A percentile compares a stretch with the other conserved stretches of the same genome.
Conservation (phyloP, 2,797 vertebrate species). For the Distichodus sexfasciatus region DNA sequence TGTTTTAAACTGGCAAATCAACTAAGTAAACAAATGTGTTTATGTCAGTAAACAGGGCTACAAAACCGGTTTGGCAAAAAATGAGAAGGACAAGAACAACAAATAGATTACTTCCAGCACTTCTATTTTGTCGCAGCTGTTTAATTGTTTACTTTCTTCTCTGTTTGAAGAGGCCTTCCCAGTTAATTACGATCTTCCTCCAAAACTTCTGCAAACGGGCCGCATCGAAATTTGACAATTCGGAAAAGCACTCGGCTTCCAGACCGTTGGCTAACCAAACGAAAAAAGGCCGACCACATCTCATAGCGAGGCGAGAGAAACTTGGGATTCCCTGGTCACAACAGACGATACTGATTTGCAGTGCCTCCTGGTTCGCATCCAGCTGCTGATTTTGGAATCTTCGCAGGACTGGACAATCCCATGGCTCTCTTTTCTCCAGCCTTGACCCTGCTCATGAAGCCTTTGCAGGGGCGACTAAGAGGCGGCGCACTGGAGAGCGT, state of each 20-base stretch:
- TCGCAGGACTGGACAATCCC: conserved; percentile 37
- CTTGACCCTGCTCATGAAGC: conserved; percentile 63
- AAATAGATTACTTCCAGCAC: conserved; percentile 64
- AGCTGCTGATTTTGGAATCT: conserved; percentile 44
- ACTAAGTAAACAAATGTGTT: conserved; percentile 62
- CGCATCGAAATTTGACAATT: conserved; percentile 29
- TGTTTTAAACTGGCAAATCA: conserved; percentile 54
- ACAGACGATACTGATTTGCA: conserved; percentile 67
- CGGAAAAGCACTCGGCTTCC: conserved; percentile 4
- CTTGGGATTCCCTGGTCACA: conserved; percentile 67
- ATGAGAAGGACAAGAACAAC: conserved; percentile 58
- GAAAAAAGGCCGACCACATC: no score
- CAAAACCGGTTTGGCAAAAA: conserved; percentile 57
- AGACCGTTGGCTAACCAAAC: conserved; percentile 8
- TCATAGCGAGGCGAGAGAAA: conserved; percentile 57
- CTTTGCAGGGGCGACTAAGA: conserved; percentile 68
- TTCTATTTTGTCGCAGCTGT: conserved; percentile 54
- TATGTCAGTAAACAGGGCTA: conserved; percentile 55
- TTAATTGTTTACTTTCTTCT: conserved; percentile 56
- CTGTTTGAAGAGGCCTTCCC: conserved; percentile 63
- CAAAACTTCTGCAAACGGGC: conserved; percentile 21
- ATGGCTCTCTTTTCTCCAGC: conserved; percentile 35
- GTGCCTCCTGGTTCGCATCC: conserved; percentile 34
- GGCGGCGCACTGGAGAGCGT: conserved; percentile 74
- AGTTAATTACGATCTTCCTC: conserved; percentile 60